Base-by-base conservation (phyloP, 2,113 vertebrate species). In the Rutilus rutilus region DNA sequence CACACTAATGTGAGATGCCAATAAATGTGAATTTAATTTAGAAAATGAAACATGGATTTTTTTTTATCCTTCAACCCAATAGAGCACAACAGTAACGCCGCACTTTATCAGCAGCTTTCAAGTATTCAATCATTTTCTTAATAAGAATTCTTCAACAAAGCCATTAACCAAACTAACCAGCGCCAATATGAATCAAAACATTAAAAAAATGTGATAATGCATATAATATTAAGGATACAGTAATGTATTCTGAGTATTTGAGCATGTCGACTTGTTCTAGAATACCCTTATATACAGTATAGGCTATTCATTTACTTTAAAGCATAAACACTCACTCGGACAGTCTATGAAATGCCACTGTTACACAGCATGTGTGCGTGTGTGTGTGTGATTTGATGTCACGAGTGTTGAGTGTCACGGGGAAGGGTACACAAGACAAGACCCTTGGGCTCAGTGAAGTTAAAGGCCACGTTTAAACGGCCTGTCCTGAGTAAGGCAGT, bases 361-460 rank as follows among this genome's bases (percentile, higher is more conserved):
- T 57, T 57, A 6, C 52, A 57, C 52, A 7, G 52, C 5, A 0
- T 65, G 60, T 27, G 25, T 64, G 25, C 15, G n/a, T 62, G 59
- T 12, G 60, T 62, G 60, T 27, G 60, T 62, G 60, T 27, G 11
- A 54, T 7, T 54, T 2, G 5, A 19, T 21, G 54, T 57, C 54
- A 57, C 54, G 7, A 57, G 54, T 57, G 21, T 8, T 65, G 14
- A 30, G 25, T 30, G 8, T 15, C 75, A 33, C 8, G 14, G 30
- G 17, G 75, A 5, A 78, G 33, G 57, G 33, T 7, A 42, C 52
- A 42, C 54, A 62, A 59, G 77, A 42, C 23, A 21, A 54, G 73
- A 77, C 54, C 73, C 83, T 47, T 12, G 27, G 69, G 83, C 69
- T 62, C 52, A 54, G 83, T 62, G 21, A 76, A 60, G 71, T 84